Conservation (phyloP, 2,113 vertebrate genomes). For the Oenanthe melanoleuca region DNA sequence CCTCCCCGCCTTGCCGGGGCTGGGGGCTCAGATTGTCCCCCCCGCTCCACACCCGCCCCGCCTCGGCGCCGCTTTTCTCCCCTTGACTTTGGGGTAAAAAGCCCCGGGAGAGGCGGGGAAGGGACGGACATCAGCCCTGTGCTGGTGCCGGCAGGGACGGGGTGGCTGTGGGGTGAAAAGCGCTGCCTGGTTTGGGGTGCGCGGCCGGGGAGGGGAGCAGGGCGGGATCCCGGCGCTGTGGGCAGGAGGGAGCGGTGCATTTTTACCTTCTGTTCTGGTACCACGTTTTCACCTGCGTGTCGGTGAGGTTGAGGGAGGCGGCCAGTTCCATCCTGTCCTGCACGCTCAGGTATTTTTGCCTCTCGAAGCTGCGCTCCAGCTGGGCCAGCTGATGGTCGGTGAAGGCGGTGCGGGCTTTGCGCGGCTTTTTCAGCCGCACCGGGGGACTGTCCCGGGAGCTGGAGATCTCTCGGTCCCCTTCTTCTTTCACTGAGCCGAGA, state of each 20-base stretch:
- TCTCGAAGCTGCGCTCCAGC: conserved; percentile 97
- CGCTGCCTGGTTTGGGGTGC: not conserved
- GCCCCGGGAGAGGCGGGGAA: not conserved
- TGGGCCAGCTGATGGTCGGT: conserved; percentile 98
- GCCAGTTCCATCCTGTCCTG: conserved; percentile 99
- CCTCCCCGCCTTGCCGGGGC: not conserved
- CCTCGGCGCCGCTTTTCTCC: not conserved
- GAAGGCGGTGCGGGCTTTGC: conserved; percentile 98
- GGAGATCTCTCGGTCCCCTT: conserved; percentile 96
- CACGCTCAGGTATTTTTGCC: conserved; percentile 97
- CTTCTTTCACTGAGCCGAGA: conserved; percentile 89
- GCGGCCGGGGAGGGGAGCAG: not conserved
- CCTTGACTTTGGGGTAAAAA: not conserved
- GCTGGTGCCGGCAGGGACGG: not conserved
- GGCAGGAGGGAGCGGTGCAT: not conserved
- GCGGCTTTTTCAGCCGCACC: conserved; percentile 94
- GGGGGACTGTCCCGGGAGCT: conserved; percentile 96
- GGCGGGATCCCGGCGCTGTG: not conserved
- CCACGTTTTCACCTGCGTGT: conserved; percentile 99
- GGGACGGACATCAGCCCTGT: no score
- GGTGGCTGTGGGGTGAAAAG: not conserved
- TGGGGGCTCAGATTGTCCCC: not conserved
- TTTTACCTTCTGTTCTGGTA: conserved; percentile 98
- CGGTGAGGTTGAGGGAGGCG: conserved; percentile 96
- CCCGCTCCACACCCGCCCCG: not conserved